Evolutionary conservation across 2,888 invertebrate species (phyloP).

Genomic region (Mesodorylaimus sp.): DNA sequence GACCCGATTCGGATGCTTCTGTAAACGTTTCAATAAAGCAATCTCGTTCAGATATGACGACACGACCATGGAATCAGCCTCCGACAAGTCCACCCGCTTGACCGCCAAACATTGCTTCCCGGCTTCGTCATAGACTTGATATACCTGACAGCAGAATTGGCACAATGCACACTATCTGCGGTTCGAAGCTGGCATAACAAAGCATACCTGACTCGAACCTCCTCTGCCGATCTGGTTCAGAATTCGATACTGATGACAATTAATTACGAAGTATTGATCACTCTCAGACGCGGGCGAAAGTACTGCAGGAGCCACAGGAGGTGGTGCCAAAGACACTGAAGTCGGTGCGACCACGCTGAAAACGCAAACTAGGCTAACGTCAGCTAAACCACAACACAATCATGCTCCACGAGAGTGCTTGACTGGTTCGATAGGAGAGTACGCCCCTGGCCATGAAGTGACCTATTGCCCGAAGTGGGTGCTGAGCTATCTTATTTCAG

Average conservation of each 20-base stretch:
- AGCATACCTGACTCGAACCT: slow-evolving; percentile 68
- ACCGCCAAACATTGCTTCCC: slow-evolving; percentile 48
- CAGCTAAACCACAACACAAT: too few relatives aligned
- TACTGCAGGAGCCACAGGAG: too few relatives aligned
- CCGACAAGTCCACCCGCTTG: slow-evolving; percentile 60
- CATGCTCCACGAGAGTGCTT: too few relatives aligned
- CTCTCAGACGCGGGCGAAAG: background rate
- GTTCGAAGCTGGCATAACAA: background rate
- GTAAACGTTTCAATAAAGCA: slow-evolving; percentile 54
- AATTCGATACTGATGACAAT: slow-evolving; percentile 51
- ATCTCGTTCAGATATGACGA: slow-evolving; percentile 76
- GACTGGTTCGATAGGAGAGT: too few relatives aligned
- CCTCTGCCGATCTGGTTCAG: slow-evolving; percentile 60
- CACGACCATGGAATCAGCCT: slow-evolving; percentile 48
- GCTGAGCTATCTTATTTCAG: too few relatives aligned
- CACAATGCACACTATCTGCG: slow-evolving; percentile 9
- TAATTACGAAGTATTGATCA: slow-evolving; percentile 38
- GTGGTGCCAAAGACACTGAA: too few relatives aligned
- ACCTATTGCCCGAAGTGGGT: too few relatives aligned
- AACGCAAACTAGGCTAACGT: too few relatives aligned
- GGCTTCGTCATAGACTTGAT: slow-evolving; percentile 46
- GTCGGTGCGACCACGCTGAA: too few relatives aligned
- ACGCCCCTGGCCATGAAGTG: too few relatives aligned
- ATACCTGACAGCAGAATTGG: slow-evolving; percentile 22
- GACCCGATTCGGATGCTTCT: slow-evolving; percentile 54